phyloP scores from a whole-genome alignment of 2,888 invertebrate genomes.

The Tyria jacobaeae region DNA sequence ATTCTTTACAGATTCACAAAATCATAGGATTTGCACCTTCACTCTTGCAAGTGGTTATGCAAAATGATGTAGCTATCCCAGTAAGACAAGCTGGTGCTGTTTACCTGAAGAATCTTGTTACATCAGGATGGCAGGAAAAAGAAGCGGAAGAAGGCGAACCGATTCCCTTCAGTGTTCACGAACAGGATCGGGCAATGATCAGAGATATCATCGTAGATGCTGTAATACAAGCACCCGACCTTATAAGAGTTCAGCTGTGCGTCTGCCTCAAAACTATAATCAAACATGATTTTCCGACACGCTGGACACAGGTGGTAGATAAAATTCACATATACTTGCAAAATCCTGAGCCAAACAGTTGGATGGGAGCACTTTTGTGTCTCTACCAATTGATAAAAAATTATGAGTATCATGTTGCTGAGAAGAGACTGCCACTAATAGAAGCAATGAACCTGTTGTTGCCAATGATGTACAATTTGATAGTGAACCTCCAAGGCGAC shows the following conservation, averaged over 20 bases:
- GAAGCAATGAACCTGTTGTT: constrained; percentile 98
- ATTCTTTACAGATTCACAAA: constrained; percentile 79
- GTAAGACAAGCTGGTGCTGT: constrained; percentile 98
- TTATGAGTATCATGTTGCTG: constrained; percentile 95
- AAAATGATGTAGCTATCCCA: constrained; percentile 95
- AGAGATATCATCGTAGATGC: constrained; percentile 98
- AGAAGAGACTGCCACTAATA: constrained; percentile 95
- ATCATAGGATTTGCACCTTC: constrained; percentile 98
- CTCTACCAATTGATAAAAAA: constrained; percentile 98
- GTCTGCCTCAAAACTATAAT: constrained; percentile 97
- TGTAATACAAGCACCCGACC: constrained; percentile 96
- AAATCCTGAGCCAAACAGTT: constrained; percentile 94
- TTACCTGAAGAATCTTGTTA: constrained; percentile 97
- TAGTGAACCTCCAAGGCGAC: constrained; percentile 92
- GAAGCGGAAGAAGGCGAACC: constrained; percentile 91
- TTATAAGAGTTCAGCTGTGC: constrained; percentile 96
- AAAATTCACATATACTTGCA: constrained; percentile 97
- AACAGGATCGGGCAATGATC: constrained; percentile 97
- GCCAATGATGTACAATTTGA: constrained; percentile 96
- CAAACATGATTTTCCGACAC: constrained; percentile 97
- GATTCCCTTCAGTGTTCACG: constrained; percentile 95
- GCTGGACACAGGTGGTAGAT: constrained; percentile 98
- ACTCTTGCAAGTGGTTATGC: constrained; percentile 97
- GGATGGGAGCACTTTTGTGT: constrained; percentile 96
- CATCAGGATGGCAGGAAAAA: constrained; percentile 95